Conservation (phyloP, 2,888 invertebrate genomes). For the Nemapogon koenigi region DNA sequence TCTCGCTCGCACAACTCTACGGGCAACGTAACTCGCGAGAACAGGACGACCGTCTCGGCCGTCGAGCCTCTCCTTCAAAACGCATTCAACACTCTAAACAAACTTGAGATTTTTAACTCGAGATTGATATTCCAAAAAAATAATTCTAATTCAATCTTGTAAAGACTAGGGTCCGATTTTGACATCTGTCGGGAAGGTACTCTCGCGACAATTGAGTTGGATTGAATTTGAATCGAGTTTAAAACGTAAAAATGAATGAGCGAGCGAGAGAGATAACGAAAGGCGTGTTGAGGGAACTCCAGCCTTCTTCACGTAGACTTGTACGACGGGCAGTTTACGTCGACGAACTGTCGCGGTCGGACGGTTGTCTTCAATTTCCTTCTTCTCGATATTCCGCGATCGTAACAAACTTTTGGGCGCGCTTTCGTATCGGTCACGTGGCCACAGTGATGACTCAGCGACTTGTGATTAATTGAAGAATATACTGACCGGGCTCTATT, state of each 20-base stretch:
- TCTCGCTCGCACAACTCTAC: no score
- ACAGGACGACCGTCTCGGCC: no score
- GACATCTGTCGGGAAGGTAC: constrained; percentile 59
- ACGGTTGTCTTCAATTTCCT: constrained; percentile 32
- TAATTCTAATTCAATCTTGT: no score
- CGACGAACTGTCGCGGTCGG: constrained; percentile 56
- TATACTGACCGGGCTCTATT: no score
- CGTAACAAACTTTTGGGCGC: constrained; percentile 2
- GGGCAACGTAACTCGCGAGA: no score
- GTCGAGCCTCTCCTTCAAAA: no score
- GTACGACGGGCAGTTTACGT: constrained; percentile 60
- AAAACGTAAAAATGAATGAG: constrained; percentile 62
- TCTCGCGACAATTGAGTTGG: constrained; percentile 64
- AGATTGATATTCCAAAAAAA: no score
- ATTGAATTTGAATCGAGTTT: constrained; percentile 65
- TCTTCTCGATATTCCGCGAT: constrained; percentile 45
- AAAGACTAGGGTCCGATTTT: constrained; percentile 60
- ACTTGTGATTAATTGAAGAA: constrained; percentile 58
- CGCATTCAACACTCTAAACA: no score
- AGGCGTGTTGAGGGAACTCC: constrained; percentile 59
- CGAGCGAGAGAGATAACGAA: constrained; percentile 60
- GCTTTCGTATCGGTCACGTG: no score
- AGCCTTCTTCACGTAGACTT: constrained; percentile 64
- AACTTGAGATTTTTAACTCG: no score
- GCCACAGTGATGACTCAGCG: constrained; percentile 64